phyloP scores from a whole-genome alignment of 2,113 vertebrate genomes.

The Megalops atlanticus region DNA sequence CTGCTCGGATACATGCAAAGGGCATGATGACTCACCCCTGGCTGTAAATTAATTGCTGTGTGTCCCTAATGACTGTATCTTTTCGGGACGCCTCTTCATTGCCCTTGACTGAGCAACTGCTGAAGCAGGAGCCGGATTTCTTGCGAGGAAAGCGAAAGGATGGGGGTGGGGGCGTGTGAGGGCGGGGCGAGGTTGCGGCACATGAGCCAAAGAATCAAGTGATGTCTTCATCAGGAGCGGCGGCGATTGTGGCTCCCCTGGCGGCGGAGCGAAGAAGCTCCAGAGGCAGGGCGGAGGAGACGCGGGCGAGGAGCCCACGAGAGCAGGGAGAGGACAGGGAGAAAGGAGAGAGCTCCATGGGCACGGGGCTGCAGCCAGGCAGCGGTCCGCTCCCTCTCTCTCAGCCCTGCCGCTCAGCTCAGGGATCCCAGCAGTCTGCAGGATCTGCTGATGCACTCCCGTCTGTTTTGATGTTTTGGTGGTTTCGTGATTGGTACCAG shows the following conservation, averaged over 20 bases:
- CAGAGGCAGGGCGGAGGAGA: constrained; percentile 19
- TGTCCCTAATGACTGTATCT: background rate
- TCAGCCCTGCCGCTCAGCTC: constrained; percentile 46
- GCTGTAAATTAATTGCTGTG: constrained; percentile 17
- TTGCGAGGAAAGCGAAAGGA: background rate
- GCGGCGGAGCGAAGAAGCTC: background rate
- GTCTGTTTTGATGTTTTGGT: constrained; percentile 78
- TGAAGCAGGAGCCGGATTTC: background rate
- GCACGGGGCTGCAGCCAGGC: no score
- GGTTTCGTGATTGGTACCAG: constrained; percentile 72
- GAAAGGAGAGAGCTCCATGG: background rate
- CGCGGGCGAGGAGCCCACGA: background rate
- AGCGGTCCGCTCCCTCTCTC: background rate
- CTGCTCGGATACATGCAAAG: background rate
- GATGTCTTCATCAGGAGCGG: constrained; percentile 7
- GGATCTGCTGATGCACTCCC: constrained; percentile 51
- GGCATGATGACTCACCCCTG: constrained; percentile 14
- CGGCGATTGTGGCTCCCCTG: constrained; percentile 5
- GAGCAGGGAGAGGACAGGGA: background rate
- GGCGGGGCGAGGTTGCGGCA: background rate
- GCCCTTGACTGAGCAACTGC: constrained; percentile 18
- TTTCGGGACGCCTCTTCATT: background rate
- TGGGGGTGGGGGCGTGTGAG: background rate
- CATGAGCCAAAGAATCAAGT: background rate
- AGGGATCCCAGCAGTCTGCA: constrained; percentile 55